These are phyloP conservation scores for Gadus macrocephalus DNA, from an alignment of 2,113 vertebrate species.

Conservation along the genomic window DNA sequence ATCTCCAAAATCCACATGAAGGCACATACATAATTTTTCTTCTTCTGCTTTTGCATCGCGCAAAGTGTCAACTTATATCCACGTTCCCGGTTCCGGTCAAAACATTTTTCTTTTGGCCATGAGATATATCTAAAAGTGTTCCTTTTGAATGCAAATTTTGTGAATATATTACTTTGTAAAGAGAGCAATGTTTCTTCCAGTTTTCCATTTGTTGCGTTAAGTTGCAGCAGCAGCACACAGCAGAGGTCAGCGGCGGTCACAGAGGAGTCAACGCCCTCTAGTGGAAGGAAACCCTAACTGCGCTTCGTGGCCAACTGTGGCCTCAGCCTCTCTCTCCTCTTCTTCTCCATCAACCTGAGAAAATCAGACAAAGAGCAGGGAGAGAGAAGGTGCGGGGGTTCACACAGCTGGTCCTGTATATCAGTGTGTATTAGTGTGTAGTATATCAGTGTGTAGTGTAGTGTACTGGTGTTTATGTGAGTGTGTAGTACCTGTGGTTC, in stretches of 20 bases:
- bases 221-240: not conserved
- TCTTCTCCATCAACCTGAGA: constrained; percentile 80
- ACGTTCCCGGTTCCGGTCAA: not conserved
- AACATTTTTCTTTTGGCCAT: constrained; percentile 32
- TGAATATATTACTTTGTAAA: constrained; percentile 11
- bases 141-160: not conserved
- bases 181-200: constrained; percentile 2
- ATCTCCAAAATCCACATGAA: constrained; percentile 20
- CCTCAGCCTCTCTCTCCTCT: constrained; percentile 76
- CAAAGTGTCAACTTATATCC: constrained; percentile 31
- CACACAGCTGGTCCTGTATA: constrained; percentile 77
- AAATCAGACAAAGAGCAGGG: not conserved
- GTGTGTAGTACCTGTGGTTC: constrained; percentile 73
- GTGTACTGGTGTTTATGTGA: constrained; percentile 2
- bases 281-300: constrained; percentile 57
- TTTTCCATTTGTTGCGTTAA: not conserved
- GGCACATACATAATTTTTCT: constrained; percentile 50
- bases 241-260: constrained; percentile 1
- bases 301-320: constrained; percentile 78
- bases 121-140: constrained; percentile 22
- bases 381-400: constrained; percentile 54
- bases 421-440: constrained; percentile 32
- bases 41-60: constrained; percentile 14
- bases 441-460: constrained; percentile 3
- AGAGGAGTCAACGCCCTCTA: constrained; percentile 19